These are phyloP conservation scores for Lepidonotus clava DNA, from an alignment of 2,888 invertebrate genomes.

Conservation along the genomic window DNA sequence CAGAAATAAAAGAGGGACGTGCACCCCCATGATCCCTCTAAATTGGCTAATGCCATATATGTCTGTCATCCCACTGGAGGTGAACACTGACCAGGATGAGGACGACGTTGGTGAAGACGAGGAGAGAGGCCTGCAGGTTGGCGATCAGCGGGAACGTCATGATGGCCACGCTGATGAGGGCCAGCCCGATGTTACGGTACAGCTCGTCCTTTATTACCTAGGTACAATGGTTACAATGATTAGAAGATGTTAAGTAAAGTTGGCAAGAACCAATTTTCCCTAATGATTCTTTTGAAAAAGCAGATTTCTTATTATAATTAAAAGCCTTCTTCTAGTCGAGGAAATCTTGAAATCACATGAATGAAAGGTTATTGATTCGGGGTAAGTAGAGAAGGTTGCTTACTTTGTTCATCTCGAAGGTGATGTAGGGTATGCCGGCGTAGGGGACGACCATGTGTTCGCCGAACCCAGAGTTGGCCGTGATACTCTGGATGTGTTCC, in stretches of 20 bases:
- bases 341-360: no score
- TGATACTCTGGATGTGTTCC: slow-evolving; percentile 18
- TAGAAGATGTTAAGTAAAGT: no score
- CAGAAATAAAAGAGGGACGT: no score
- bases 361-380: no score
- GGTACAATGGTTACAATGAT: no score
- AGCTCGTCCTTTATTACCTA: slow-evolving; percentile 87
- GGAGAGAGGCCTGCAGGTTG: slow-evolving; percentile 88
- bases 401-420: slow-evolving; percentile 48
- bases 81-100: slow-evolving; percentile 86
- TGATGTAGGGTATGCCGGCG: slow-evolving; percentile 24
- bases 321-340: no score
- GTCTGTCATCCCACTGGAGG: no score
- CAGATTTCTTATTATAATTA: no score
- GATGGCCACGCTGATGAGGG: slow-evolving; percentile 88
- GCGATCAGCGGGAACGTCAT: slow-evolving; percentile 89
- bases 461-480: slow-evolving; percentile 19
- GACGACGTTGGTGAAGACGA: slow-evolving; percentile 86
- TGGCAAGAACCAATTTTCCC: no score
- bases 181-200: slow-evolving; percentile 88
- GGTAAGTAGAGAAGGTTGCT: neutral
- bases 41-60: no score
- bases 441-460: neutral
- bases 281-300: no score
- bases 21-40: no score